These are phyloP conservation scores for Tichodroma muraria DNA, from an alignment of 2,113 vertebrate genomes.

Conservation along the genomic window DNA sequence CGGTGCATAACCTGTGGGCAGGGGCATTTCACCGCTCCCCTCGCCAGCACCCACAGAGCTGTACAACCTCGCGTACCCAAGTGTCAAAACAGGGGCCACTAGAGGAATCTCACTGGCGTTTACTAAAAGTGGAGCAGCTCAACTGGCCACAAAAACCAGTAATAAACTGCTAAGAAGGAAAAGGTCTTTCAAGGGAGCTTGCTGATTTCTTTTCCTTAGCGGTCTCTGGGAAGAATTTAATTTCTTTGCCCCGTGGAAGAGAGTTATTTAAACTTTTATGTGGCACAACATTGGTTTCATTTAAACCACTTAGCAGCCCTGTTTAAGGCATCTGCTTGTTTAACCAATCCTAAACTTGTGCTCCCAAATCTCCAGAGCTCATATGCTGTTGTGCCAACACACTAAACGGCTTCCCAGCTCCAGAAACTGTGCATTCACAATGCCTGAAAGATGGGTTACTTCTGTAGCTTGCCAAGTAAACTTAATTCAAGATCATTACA, in stretches of 20 bases:
- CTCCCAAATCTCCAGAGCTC: background rate
- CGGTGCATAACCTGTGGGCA: background rate
- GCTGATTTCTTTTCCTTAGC: background rate
- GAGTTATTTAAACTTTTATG: background rate
- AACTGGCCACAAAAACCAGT: background rate
- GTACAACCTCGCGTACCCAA: fast-evolving
- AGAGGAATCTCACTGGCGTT: background rate
- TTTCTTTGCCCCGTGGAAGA: background rate
- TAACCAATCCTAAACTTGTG: background rate
- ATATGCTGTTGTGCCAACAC: background rate
- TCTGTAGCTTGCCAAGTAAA: background rate
- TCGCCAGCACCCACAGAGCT: background rate
- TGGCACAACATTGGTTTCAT: background rate
- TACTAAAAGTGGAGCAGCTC: background rate
- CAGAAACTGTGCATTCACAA: background rate
- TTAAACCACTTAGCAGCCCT: background rate
- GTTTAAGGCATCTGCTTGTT: background rate
- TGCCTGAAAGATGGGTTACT: background rate
- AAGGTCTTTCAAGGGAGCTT: background rate
- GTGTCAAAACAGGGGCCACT: background rate
- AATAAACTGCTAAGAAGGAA: background rate
- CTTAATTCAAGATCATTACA: background rate
- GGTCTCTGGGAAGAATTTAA: background rate
- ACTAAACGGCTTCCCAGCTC: background rate
- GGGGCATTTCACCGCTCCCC: background rate